phyloP scores from a whole-genome alignment of 2,113 vertebrate species.

The Pachycephala philippinensis region DNA sequence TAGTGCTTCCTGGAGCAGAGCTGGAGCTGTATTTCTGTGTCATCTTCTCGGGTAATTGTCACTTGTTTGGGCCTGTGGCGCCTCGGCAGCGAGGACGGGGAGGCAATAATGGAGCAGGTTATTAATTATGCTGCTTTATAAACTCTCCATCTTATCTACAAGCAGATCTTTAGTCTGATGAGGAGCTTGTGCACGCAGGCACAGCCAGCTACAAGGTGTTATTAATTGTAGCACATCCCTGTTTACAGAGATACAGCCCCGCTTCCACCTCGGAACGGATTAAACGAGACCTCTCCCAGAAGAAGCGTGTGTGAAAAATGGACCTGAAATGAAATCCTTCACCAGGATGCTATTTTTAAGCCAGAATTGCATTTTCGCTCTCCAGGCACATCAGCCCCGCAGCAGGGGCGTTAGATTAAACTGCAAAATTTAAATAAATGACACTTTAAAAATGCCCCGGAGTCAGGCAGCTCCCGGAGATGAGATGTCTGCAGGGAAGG shows the following conservation, averaged over 20 bases:
- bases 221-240: not conserved
- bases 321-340: not conserved
- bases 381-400: not conserved
- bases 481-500: not conserved
- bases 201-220: not conserved
- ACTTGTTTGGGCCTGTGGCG: not conserved
- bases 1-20: not conserved
- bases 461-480: not conserved
- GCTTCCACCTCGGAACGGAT: not conserved
- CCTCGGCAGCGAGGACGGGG: not conserved
- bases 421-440: not conserved
- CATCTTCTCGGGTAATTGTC: not conserved
- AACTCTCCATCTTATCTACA: not conserved
- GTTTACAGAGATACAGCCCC: not conserved
- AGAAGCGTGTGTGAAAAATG: not conserved
- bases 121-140: conserved; percentile 5
- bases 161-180: not conserved
- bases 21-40: not conserved
- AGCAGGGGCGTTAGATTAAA: not conserved
- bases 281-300: not conserved
- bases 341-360: not conserved
- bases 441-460: not conserved
- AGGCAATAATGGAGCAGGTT: not conserved
- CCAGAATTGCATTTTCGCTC: not conserved
- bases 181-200: not conserved